phyloP scores from a whole-genome alignment of 1,140 invertebrate genomes.

The Diabrotica virgifera region DNA sequence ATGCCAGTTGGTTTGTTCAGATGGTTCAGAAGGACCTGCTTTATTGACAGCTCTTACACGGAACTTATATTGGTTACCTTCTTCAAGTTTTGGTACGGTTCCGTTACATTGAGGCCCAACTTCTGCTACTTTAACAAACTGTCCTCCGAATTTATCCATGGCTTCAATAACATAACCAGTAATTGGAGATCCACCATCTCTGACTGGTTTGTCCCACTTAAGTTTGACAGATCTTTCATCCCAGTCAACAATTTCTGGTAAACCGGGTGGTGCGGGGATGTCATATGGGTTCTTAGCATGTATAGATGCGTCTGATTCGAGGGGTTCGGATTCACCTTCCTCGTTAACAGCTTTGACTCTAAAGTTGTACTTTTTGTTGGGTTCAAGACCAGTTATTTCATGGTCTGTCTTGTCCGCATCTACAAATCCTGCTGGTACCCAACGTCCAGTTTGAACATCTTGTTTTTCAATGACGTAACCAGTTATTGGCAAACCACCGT shows the following conservation, averaged over 20 bases:
- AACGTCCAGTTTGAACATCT: conserved; percentile 82
- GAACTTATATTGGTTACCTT: conserved; percentile 95
- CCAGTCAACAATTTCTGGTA: conserved; percentile 92
- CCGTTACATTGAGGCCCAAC: conserved; percentile 77
- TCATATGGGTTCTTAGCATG: conserved; percentile 97
- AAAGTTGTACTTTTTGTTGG: conserved; percentile 92
- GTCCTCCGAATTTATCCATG: conserved; percentile 68
- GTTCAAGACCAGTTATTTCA: conserved; percentile 84
- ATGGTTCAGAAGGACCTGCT: conserved; percentile 92
- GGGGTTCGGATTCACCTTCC: conserved; percentile 90
- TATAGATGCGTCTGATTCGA: conserved; percentile 82
- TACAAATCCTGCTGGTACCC: conserved; percentile 82
- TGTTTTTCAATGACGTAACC: conserved; percentile 92
- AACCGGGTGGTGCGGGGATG: conserved; percentile 80
- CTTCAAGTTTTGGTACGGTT: conserved; percentile 82
- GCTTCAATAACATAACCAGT: conserved; percentile 92
- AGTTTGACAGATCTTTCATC: conserved; percentile 90
- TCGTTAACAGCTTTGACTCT: conserved; percentile 93
- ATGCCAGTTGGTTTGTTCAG: conserved; percentile 90
- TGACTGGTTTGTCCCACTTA: conserved; percentile 92
- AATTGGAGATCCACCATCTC: conserved; percentile 95
- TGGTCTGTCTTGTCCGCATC: conserved; percentile 84
- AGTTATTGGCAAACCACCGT: conserved; percentile 88
- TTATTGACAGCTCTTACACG: conserved; percentile 92
- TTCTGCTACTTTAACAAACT: conserved; percentile 71